Evolutionary conservation across 2,113 vertebrate genomes (phyloP).

Genomic region (Heterotilapia buettikoferi): DNA sequence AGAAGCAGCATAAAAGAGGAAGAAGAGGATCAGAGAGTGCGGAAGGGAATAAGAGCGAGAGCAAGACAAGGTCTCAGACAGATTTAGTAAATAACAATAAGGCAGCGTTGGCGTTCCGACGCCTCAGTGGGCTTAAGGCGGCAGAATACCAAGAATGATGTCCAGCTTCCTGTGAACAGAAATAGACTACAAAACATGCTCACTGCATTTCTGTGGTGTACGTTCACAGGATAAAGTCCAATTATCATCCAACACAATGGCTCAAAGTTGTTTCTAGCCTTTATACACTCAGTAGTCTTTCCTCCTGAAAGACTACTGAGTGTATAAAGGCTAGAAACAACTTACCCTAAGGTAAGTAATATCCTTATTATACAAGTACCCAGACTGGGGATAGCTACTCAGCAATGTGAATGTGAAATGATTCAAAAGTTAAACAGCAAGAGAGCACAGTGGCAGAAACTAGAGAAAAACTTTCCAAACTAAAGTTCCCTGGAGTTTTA

Average conservation of each 20-base stretch:
- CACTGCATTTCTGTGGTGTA: not conserved
- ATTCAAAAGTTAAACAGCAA: not conserved
- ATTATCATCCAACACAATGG: not conserved
- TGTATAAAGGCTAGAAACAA: too few species aligned
- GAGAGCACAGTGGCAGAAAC: not conserved
- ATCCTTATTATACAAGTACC: not conserved
- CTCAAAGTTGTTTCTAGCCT: not conserved
- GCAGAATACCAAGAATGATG: not conserved
- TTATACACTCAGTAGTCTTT: not conserved
- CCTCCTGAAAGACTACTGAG: too few species aligned
- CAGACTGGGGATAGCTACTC: not conserved
- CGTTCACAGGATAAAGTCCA: not conserved
- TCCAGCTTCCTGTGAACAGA: not conserved
- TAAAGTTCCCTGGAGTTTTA: not conserved
- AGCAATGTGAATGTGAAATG: not conserved
- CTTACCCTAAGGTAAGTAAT: not conserved
- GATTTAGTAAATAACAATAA: conserved; percentile 8
- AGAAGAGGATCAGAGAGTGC: not conserved
- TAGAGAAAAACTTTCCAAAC: not conserved
- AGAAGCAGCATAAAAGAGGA: not conserved
- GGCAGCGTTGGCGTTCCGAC: not conserved
- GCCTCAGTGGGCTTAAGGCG: not conserved
- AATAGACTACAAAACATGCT: not conserved
- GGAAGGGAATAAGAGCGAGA: not conserved
- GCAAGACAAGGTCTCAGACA: not conserved